These are phyloP conservation scores for Sinella curviseta DNA, from an alignment of 1,140 invertebrate genomes.

Conservation along the genomic window DNA sequence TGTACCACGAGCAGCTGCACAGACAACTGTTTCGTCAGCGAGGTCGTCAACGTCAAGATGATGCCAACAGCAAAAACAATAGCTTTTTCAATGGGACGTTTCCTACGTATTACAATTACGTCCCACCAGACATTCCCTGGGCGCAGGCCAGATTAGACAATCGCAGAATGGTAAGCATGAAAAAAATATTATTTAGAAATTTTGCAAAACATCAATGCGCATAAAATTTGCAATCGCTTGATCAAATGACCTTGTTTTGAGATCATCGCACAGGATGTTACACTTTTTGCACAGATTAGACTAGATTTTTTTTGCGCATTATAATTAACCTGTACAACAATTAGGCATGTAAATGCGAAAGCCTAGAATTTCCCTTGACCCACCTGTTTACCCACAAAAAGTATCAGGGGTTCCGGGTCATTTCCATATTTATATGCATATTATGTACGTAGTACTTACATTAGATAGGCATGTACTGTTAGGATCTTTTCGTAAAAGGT, in stretches of 20 bases:
- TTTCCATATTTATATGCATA: too few relatives aligned
- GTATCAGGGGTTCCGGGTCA: too few relatives aligned
- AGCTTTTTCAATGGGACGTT: not conserved
- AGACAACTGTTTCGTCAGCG: conserved; percentile 9
- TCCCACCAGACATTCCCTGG: conserved; percentile 36
- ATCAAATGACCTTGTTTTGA: not conserved
- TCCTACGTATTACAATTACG: not conserved
- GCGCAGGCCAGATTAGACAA: conserved; percentile 40
- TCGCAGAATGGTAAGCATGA: conserved; percentile 39
- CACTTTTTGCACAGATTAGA: not conserved
- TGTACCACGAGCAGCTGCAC: not conserved
- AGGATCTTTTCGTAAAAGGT: too few relatives aligned
- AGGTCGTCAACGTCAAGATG: not conserved
- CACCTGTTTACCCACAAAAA: too few relatives aligned
- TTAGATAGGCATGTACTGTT: too few relatives aligned
- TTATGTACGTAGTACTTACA: too few relatives aligned
- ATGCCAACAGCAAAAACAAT: not conserved
- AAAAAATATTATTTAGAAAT: too few relatives aligned
- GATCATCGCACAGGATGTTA: not conserved
- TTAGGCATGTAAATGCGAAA: too few relatives aligned
- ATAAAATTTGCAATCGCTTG: not conserved
- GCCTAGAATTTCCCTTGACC: too few relatives aligned
- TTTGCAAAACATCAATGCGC: not conserved
- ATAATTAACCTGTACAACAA: too few relatives aligned
- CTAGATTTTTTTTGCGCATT: too few relatives aligned